phyloP scores from a whole-genome alignment of 2,888 invertebrate species.

The Dinocampus coccinellae region DNA sequence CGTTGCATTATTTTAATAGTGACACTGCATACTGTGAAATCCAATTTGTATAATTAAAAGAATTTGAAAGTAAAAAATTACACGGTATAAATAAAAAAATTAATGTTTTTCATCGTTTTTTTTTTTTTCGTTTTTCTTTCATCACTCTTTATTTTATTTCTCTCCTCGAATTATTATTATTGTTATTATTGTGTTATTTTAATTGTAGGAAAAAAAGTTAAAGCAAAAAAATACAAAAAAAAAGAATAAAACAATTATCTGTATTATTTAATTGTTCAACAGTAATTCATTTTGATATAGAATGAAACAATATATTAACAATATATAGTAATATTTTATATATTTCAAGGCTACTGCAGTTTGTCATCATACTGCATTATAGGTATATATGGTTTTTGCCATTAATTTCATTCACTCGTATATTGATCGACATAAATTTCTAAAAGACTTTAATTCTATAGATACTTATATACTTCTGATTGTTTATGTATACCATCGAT shows the following conservation, averaged over 20 bases:
- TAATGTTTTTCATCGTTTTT: no score
- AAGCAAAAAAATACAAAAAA: no score
- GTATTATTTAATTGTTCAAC: no score
- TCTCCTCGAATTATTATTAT: no score
- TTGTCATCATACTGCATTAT: conserved; percentile 79
- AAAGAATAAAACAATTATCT: no score
- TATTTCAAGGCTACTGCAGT: conserved; percentile 86
- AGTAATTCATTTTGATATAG: no score
- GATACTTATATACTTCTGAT: background rate
- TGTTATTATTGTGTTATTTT: no score
- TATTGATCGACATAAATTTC: conserved; percentile 64
- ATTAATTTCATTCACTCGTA: conserved; percentile 67
- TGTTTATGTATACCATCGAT: background rate
- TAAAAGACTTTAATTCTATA: background rate
- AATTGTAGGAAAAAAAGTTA: no score
- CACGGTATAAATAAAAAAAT: background rate
- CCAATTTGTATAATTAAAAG: background rate
- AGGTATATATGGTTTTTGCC: background rate
- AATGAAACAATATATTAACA: no score
- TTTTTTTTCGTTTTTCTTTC: no score
- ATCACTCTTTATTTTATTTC: no score
- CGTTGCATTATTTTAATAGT: conserved; percentile 5
- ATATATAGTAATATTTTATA: no score
- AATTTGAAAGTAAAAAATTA: background rate
- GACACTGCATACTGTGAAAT: conserved; percentile 1